Conservation (phyloP, 53 echinoderm and acorn worm species). For the Holothuria leucospilota region DNA sequence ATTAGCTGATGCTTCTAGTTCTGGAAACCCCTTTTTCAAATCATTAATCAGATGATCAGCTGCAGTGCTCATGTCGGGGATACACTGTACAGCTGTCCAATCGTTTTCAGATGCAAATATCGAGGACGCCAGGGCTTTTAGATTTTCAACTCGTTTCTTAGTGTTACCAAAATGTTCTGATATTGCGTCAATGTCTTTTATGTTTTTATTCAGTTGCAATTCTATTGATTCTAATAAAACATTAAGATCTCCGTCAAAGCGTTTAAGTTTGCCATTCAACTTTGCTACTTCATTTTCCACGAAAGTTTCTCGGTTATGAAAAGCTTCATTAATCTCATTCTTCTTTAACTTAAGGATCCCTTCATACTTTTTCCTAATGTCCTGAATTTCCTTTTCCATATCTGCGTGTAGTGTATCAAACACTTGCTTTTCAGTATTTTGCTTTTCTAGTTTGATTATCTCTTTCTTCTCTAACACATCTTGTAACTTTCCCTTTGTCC, state of each 20-base stretch:
- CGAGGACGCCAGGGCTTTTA: neutral
- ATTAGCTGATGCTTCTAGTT: neutral
- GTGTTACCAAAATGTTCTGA: neutral
- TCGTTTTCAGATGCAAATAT: neutral
- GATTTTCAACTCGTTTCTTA: neutral
- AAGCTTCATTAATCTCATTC: neutral
- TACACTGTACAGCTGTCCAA: no score
- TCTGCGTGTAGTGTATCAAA: no score
- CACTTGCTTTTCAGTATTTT: neutral
- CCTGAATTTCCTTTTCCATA: neutral
- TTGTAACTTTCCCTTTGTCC: neutral
- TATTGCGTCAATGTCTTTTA: neutral
- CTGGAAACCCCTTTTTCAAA: neutral
- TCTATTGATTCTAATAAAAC: neutral
- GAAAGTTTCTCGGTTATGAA: neutral
- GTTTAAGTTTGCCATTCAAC: neutral
- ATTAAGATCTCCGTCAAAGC: neutral
- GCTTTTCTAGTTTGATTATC: neutral
- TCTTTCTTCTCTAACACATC: neutral
- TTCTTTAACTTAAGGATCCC: neutral
- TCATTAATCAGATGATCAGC: neutral
- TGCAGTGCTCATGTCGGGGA: conserved; percentile 3
- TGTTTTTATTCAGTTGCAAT: neutral
- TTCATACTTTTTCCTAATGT: no score
- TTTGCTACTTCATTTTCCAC: neutral